Percentiles rank a stretch among this genome's conserved stretches.
Conservation (phyloP, 1,140 invertebrate genomes). For the Brachystomella parvula region DNA sequence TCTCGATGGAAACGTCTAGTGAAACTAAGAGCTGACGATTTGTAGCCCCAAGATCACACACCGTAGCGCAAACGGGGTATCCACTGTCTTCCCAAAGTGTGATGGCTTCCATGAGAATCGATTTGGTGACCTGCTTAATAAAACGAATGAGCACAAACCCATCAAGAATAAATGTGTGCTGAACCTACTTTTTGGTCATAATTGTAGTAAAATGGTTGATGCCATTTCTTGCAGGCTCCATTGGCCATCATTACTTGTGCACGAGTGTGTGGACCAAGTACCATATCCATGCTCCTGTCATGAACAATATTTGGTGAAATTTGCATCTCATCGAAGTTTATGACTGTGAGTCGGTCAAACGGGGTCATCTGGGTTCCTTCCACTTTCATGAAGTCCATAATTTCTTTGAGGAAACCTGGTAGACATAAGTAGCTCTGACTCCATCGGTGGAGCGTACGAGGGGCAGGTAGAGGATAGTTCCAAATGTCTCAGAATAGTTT, state of each 20-base stretch:
- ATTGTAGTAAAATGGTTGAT: slow-evolving; percentile 28
- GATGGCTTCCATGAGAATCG: slow-evolving; percentile 18
- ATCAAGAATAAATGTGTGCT: too few relatives aligned
- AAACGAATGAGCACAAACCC: too few relatives aligned
- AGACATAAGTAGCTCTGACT: neutral
- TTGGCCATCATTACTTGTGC: slow-evolving; percentile 29
- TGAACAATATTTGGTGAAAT: slow-evolving; percentile 11
- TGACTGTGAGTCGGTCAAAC: neutral
- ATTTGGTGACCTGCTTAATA: slow-evolving; percentile 14
- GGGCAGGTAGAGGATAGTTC: slow-evolving; percentile 5
- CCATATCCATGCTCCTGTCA: slow-evolving; percentile 17
- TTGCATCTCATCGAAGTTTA: slow-evolving; percentile 33
- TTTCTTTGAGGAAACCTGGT: slow-evolving; percentile 12
- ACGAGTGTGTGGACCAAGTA: slow-evolving; percentile 23
- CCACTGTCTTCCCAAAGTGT: slow-evolving; percentile 14
- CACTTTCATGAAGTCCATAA: slow-evolving; percentile 13
- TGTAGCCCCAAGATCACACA: slow-evolving; percentile 18
- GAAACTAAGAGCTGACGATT: slow-evolving; percentile 12
- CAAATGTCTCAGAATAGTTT: neutral
- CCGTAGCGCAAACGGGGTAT: slow-evolving; percentile 4
- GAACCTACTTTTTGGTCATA: too few relatives aligned
- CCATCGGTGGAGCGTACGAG: slow-evolving; percentile 11
- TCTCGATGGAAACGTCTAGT: slow-evolving; percentile 2
- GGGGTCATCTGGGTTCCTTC: neutral
- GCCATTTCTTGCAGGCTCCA: slow-evolving; percentile 23